These are phyloP conservation scores for Morpho achilles DNA, from an alignment of 2,888 invertebrate genomes.

Conservation along the genomic window DNA sequence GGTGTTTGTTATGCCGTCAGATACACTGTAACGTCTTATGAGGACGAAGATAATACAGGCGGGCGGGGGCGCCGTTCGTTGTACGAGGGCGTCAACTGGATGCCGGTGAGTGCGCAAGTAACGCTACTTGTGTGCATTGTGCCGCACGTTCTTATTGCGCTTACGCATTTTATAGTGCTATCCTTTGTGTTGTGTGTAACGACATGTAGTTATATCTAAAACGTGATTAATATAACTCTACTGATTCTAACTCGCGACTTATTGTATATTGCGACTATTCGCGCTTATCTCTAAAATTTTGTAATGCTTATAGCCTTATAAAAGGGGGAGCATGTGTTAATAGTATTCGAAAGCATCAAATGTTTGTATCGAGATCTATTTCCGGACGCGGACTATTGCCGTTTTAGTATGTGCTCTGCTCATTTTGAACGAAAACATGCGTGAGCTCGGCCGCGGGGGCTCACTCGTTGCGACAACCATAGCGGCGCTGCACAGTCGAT, in stretches of 20 bases:
- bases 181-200: slow-evolving; percentile 38
- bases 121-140: slow-evolving; percentile 47
- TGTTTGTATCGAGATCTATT: slow-evolving; percentile 69
- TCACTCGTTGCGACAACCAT: slow-evolving; percentile 81
- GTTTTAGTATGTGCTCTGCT: slow-evolving; percentile 64
- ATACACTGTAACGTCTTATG: slow-evolving; percentile 27
- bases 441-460: slow-evolving; percentile 77
- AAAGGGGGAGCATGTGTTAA: slow-evolving; percentile 54
- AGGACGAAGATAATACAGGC: slow-evolving; percentile 39
- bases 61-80: slow-evolving; percentile 62
- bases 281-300: slow-evolving; percentile 14
- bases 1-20: slow-evolving; percentile 39
- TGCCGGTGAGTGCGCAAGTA: slow-evolving; percentile 70
- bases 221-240: slow-evolving; percentile 30
- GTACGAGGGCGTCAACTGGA: slow-evolving; percentile 71
- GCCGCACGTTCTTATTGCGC: slow-evolving; percentile 45
- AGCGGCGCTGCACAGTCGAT: slow-evolving; percentile 68
- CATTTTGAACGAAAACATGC: slow-evolving; percentile 76
- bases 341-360: slow-evolving; percentile 65
- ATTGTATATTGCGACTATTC: no score
- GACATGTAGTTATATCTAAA: slow-evolving; percentile 30
- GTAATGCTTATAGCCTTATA: slow-evolving; percentile 17
- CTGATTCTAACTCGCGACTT: neutral
- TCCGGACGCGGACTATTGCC: slow-evolving; percentile 71
- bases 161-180: slow-evolving; percentile 37